Conservation (phyloP, 2,113 vertebrate species). For the Blennius ocellaris region DNA sequence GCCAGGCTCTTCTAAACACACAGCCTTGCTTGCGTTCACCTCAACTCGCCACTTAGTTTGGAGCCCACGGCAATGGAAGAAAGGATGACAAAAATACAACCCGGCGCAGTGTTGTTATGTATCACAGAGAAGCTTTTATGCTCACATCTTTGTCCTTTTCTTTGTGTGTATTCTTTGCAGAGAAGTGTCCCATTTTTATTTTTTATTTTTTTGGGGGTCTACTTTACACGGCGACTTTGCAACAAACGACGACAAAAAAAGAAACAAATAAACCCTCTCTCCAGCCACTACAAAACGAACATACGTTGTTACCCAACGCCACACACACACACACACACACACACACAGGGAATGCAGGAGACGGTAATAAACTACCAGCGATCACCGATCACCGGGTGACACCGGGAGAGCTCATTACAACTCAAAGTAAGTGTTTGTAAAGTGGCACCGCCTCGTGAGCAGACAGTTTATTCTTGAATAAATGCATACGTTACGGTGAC, state of each 20-base stretch:
- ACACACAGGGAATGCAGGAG: too few relatives aligned
- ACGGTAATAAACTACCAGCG: conserved; percentile 2
- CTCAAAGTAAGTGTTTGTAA: conserved; percentile 47
- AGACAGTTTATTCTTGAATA: conserved; percentile 57
- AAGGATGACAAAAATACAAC: conserved; percentile 8
- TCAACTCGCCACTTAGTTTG: conserved; percentile 35
- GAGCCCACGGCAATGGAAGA: conserved; percentile 15
- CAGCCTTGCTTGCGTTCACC: conserved; percentile 30
- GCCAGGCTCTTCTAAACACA: too few relatives aligned
- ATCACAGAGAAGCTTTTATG: conserved; percentile 19
- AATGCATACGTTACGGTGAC: conserved; percentile 40
- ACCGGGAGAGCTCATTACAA: conserved; percentile 46
- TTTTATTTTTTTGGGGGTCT: too few relatives aligned
- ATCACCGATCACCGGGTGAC: conserved; percentile 12
- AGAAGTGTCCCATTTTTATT: conserved; percentile 1
- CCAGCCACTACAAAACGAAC: too few relatives aligned
- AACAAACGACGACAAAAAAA: too few relatives aligned
- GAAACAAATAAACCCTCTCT: too few relatives aligned
- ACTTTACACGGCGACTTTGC: conserved; percentile 1
- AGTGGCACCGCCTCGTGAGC: conserved; percentile 30
- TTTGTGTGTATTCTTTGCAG: neutral
- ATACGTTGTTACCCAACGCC: too few relatives aligned
- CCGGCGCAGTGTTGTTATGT: neutral
- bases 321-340: too few relatives aligned
- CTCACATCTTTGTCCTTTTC: neutral